Base-by-base conservation (phyloP, 2,888 invertebrate genomes). In the Epsilonema sp. region DNA sequence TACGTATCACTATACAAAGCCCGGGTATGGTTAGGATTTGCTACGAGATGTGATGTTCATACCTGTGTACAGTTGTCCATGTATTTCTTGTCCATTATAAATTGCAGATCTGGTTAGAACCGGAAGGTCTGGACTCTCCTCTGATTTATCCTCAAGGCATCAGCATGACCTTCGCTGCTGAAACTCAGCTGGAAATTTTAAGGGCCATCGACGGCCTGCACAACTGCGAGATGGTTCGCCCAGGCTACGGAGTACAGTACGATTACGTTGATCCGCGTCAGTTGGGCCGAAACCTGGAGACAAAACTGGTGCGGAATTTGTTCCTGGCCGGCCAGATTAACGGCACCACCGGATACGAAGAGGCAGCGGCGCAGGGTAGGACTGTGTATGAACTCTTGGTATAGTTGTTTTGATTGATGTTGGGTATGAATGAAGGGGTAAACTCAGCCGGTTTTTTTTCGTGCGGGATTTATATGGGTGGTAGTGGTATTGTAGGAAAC, bases 271-370 rank as follows among this genome's bases (percentile, higher is more conserved):
- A 87, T 68, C 85, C 86, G 0, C 71, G 80, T 46, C 82, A 86
- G 67, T 63, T 87, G 22, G 74, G 72, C 48, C 70, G 73, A 2
- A 75, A 76, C 2, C 67, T 87, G 47, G 82, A 86, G 67, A 80
- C 84, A 0, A 76, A 76, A 57, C 73, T 70, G 55, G 73, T 85
- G 4, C 59, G 70, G 1, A 75, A 77, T 37, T 69, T 87, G 11
- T 87, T 76, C 65, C 73, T 87, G 51, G 85, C 86, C 41, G 87
- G 87, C 0, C 87, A 87, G 69, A 83, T 87, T 50, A 87, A 87
- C 68, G 87, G 86, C 3, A 83, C 83, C 0, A 83, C 83, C 0
- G 83, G 86, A 0, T 87, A 87, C 63, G 86, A 87, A 69, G 86
- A 87, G 66, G 87, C 87, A 8, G 86, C 85, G 1, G 78, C 81